phyloP scores from a whole-genome alignment of 2,888 invertebrate species.

The Aquatica leii region DNA sequence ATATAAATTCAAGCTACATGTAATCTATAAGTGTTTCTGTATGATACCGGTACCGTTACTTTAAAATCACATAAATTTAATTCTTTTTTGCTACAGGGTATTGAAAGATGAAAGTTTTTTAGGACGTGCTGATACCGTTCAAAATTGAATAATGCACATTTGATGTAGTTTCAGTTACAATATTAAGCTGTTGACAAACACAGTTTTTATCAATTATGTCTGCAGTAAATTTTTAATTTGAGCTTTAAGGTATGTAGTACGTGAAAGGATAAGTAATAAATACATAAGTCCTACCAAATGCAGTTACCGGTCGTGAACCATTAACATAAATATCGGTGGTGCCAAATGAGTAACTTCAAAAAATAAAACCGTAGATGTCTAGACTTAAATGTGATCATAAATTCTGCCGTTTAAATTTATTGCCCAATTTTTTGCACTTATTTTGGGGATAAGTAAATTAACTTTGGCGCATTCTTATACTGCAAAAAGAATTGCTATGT shows the following conservation, averaged over 20 bases:
- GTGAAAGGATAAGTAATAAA: conserved; percentile 26
- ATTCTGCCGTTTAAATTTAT: conserved; percentile 41
- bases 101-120: neutral
- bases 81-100: too few species aligned
- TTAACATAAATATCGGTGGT: conserved; percentile 41
- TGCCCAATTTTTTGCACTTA: conserved; percentile 38
- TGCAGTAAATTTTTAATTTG: conserved; percentile 16
- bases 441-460: conserved; percentile 41
- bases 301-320: conserved; percentile 32
- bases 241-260: conserved; percentile 18
- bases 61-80: too few species aligned
- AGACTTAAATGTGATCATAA: conserved; percentile 44
- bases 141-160: too few species aligned
- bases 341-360: conserved; percentile 41
- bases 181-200: neutral
- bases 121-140: too few species aligned
- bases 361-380: conserved; percentile 43
- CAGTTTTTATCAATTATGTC: neutral
- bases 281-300: conserved; percentile 24
- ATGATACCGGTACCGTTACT: too few species aligned
- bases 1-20: too few species aligned
- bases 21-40: too few species aligned
- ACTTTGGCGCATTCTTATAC: conserved; percentile 25
- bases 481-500: conserved; percentile 25
- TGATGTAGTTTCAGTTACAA: too few species aligned